Conservation (phyloP, 2,113 vertebrate species). For the Opisthocomus hoazin region DNA sequence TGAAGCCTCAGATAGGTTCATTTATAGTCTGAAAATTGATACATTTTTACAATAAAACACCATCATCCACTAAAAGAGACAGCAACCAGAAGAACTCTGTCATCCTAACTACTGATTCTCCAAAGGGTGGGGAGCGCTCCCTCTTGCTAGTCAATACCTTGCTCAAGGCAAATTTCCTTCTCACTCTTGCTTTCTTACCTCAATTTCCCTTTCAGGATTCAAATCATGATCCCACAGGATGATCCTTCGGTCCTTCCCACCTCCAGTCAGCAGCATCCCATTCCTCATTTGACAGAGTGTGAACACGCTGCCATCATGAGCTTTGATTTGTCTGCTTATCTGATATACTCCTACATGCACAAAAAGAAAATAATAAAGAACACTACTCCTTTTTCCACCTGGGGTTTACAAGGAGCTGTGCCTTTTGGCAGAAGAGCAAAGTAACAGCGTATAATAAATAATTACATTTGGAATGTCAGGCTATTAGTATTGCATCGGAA, state of each 20-base stretch:
- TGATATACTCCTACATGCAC: constrained; percentile 82
- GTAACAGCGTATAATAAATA: neutral
- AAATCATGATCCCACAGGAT: constrained; percentile 95
- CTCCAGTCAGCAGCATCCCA: constrained; percentile 90
- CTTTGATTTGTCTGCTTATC: constrained; percentile 91
- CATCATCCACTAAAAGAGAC: neutral
- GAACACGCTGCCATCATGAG: constrained; percentile 95
- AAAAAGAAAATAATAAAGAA: neutral
- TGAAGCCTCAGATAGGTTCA: neutral
- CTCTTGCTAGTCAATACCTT: neutral
- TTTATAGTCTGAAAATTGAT: neutral
- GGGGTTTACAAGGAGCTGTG: neutral
- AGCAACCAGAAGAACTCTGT: neutral
- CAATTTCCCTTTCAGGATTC: constrained; percentile 89
- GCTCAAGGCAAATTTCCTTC: neutral
- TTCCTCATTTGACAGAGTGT: constrained; percentile 94
- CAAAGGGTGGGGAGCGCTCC: neutral
- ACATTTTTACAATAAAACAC: neutral
- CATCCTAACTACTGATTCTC: neutral
- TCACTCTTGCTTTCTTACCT: constrained; percentile 73
- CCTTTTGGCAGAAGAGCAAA: neutral
- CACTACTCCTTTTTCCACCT: neutral
- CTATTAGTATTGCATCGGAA: neutral
- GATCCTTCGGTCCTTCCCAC: constrained; percentile 92
- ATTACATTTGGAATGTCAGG: neutral